Conservation (phyloP, 2,113 vertebrate species). For the Cavia porcellus region DNA sequence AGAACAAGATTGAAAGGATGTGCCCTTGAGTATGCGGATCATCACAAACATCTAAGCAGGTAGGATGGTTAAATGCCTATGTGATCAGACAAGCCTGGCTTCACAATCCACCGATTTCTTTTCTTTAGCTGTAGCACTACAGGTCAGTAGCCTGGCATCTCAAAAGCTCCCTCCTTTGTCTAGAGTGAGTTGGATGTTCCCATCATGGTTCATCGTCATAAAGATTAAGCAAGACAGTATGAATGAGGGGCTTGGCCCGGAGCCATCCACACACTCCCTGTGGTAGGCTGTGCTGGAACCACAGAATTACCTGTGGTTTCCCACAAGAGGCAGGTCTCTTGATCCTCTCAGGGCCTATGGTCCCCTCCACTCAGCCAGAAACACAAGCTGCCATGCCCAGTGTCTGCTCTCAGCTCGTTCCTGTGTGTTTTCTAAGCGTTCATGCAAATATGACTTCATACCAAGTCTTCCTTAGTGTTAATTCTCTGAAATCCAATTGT, state of each 20-base stretch:
- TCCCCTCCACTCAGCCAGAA: neutral
- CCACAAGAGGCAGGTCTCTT: neutral
- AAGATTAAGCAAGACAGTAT: constrained; percentile 1
- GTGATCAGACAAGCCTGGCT: neutral
- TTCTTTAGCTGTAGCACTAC: neutral
- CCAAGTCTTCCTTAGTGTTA: neutral
- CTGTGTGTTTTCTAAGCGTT: neutral
- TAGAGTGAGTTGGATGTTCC: neutral
- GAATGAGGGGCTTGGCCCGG: neutral
- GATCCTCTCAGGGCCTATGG: neutral
- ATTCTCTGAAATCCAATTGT: neutral
- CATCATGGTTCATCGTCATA: neutral
- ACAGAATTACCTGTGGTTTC: neutral
- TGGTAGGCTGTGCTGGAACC: neutral
- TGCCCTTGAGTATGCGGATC: neutral
- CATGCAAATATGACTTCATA: neutral
- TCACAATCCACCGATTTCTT: neutral
- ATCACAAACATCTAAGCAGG: neutral
- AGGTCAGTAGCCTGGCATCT: neutral
- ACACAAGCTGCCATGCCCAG: neutral
- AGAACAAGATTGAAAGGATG: neutral
- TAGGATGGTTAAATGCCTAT: neutral
- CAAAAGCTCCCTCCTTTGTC: neutral
- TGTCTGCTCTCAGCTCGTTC: neutral
- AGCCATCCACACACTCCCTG: neutral